phyloP scores from a whole-genome alignment of 2,888 invertebrate species.

The Baccha elongata region DNA sequence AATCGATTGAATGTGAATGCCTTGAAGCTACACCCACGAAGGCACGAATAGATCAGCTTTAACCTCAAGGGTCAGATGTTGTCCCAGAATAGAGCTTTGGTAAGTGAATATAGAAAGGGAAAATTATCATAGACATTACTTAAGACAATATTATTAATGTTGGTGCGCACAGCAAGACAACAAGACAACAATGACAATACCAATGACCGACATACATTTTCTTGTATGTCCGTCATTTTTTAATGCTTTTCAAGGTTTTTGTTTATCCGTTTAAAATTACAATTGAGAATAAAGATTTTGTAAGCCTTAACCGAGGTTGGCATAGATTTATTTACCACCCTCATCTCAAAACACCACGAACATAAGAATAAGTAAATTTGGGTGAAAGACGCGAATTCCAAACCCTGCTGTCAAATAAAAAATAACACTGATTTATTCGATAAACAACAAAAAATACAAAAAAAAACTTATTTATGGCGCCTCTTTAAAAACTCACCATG shows the following conservation, averaged over 20 bases:
- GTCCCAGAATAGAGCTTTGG: slow-evolving; percentile 21
- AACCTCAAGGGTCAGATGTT: slow-evolving; percentile 50
- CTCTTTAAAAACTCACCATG: slow-evolving; percentile 37
- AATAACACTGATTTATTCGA: slow-evolving; percentile 15
- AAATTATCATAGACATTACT: not conserved
- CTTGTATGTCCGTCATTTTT: too few relatives aligned
- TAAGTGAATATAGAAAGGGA: slow-evolving; percentile 30
- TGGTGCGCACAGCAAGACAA: too few relatives aligned
- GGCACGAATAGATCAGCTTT: slow-evolving; percentile 32
- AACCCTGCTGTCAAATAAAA: slow-evolving; percentile 57
- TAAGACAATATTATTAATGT: too few relatives aligned
- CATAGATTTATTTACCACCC: too few relatives aligned
- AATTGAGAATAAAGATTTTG: too few relatives aligned
- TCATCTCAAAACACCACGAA: too few relatives aligned
- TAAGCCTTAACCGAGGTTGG: too few relatives aligned
- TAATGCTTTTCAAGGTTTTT: too few relatives aligned
- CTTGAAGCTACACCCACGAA: slow-evolving; percentile 42
- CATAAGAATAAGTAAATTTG: too few relatives aligned
- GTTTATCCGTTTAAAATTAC: too few relatives aligned
- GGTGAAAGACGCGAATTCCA: slow-evolving; percentile 35
- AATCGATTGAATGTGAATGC: slow-evolving; percentile 44
- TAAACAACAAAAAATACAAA: slow-evolving; percentile 18
- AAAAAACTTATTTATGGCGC: slow-evolving; percentile 68
- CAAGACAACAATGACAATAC: not conserved
- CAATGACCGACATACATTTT: slow-evolving; percentile 20